phyloP scores from a whole-genome alignment of 2,113 vertebrate species.

The Saccopteryx bilineata region DNA sequence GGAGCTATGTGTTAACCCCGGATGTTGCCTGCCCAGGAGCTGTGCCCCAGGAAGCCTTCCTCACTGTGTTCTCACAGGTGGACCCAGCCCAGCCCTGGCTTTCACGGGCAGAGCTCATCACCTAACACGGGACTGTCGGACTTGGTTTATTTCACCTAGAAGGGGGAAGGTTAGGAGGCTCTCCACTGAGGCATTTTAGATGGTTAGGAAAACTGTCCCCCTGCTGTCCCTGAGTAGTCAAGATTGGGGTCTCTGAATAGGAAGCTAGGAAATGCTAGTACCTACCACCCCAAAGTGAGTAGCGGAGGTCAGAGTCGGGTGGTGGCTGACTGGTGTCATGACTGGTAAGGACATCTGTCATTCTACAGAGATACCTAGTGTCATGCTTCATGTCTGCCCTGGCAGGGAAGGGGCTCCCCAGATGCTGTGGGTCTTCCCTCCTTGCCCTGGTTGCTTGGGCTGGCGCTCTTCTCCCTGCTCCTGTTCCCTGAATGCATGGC shows the following conservation, averaged over 20 bases:
- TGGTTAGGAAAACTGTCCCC: background rate
- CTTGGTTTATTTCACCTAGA: background rate
- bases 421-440: background rate
- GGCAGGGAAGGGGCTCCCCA: background rate
- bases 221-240: background rate
- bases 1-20: background rate
- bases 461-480: background rate
- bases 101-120: background rate
- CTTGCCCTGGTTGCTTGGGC: background rate
- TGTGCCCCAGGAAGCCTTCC: background rate
- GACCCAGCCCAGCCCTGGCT: background rate
- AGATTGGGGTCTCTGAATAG: background rate
- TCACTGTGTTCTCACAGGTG: slow-evolving; percentile 39
- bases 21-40: background rate
- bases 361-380: background rate
- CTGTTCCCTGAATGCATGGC: background rate
- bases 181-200: background rate
- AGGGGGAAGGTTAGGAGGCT: background rate
- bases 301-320: background rate
- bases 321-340: background rate
- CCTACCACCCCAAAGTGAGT: background rate
- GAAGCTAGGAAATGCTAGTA: background rate
- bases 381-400: background rate
- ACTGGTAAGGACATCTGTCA: background rate
- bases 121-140: background rate